Evolutionary conservation across 2,888 invertebrate species (phyloP).

Genomic region (Ophraella communa): DNA sequence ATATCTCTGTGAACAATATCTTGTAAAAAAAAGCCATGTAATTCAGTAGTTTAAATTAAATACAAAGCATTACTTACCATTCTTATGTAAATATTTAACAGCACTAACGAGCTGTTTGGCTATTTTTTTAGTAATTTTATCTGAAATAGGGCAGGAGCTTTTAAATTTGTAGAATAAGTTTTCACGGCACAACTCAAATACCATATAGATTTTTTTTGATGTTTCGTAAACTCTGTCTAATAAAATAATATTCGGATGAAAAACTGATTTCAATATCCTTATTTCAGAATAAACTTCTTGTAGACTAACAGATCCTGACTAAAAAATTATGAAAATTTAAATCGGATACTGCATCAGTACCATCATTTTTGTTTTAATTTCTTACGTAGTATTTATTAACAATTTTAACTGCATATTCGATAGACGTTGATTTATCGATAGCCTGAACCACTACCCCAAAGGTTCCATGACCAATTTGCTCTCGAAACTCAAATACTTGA

Average conservation of each 20-base stretch:
- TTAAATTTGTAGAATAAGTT: slow-evolving; percentile 60
- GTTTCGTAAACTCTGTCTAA: slow-evolving; percentile 65
- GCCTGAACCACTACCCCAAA: slow-evolving; percentile 58
- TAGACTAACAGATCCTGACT: slow-evolving; percentile 22
- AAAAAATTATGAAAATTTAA: not conserved
- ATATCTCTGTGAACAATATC: slow-evolving; percentile 62
- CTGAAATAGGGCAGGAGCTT: slow-evolving; percentile 52
- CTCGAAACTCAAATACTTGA: slow-evolving; percentile 53
- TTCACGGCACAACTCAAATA: slow-evolving; percentile 63
- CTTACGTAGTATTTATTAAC: slow-evolving; percentile 55
- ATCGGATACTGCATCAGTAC: not conserved
- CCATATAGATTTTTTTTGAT: slow-evolving; percentile 63
- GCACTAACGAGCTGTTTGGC: slow-evolving; percentile 56
- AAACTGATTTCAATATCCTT: slow-evolving; percentile 63
- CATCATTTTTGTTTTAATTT: not conserved
- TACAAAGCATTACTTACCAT: slow-evolving; percentile 49
- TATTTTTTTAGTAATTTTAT: slow-evolving; percentile 53
- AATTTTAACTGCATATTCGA: slow-evolving; percentile 60
- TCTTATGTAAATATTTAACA: slow-evolving; percentile 59
- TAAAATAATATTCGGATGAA: slow-evolving; percentile 64
- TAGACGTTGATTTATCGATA: slow-evolving; percentile 52
- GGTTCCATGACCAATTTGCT: slow-evolving; percentile 57
- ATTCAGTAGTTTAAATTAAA: not conserved
- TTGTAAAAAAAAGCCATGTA: slow-evolving; percentile 40
- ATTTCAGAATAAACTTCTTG: slow-evolving; percentile 61